phyloP scores from a whole-genome alignment of 2,888 invertebrate species.

The Griposia aprilina region DNA sequence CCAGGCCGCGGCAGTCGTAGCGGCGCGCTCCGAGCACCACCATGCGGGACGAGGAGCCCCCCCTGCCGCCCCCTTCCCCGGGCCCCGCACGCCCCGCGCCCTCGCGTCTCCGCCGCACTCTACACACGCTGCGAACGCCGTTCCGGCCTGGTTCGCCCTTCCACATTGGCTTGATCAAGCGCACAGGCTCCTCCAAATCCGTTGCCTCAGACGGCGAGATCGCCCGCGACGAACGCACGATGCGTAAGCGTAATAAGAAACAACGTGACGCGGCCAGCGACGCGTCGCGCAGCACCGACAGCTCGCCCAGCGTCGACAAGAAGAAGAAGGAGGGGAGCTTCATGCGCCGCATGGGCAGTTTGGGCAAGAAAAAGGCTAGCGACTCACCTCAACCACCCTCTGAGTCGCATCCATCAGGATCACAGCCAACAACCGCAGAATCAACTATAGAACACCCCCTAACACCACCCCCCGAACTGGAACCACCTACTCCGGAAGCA shows the following conservation, averaged over 20 bases:
- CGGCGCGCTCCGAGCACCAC: slow-evolving; percentile 77
- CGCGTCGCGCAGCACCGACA: slow-evolving; percentile 83
- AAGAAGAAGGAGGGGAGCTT: slow-evolving; percentile 83
- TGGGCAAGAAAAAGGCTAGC: slow-evolving; percentile 82
- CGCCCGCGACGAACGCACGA: slow-evolving; percentile 88
- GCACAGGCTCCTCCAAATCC: slow-evolving; percentile 85
- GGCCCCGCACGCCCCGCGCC: slow-evolving; percentile 73
- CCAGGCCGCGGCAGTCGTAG: slow-evolving; percentile 79
- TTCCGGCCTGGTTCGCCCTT: slow-evolving; percentile 89
- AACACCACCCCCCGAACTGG: slow-evolving; percentile 48
- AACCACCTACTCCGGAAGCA: slow-evolving; percentile 61
- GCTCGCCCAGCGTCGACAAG: slow-evolving; percentile 82
- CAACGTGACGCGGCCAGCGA: slow-evolving; percentile 81
- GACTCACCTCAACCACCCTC: slow-evolving; percentile 72
- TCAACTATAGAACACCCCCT: slow-evolving; percentile 60
- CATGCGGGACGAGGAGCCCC: slow-evolving; percentile 83
- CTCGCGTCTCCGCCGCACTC: slow-evolving; percentile 87
- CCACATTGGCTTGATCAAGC: slow-evolving; percentile 88
- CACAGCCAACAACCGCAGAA: slow-evolving; percentile 66
- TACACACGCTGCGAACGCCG: slow-evolving; percentile 87
- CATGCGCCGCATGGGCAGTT: slow-evolving; percentile 85
- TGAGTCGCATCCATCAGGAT: slow-evolving; percentile 63
- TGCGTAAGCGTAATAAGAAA: slow-evolving; percentile 89
- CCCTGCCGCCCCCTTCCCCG: slow-evolving; percentile 77
- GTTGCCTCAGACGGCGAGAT: slow-evolving; percentile 88